Evolutionary conservation across 2,888 invertebrate species (phyloP).

Genomic region (Drosophila meridionalis): DNA sequence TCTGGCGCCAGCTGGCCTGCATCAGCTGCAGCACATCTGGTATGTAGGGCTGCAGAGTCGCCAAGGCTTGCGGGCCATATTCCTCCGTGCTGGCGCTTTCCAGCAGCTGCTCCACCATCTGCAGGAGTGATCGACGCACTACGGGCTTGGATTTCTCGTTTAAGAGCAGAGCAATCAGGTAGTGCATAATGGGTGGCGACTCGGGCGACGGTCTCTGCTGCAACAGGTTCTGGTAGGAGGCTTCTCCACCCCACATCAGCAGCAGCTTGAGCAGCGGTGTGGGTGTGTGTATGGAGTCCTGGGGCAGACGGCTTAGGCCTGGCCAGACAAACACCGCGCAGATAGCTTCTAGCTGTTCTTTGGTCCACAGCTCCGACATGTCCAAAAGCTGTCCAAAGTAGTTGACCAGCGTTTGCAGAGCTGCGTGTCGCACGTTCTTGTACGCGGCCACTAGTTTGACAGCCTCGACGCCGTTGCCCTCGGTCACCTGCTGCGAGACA

Average conservation of each 20-base stretch:
- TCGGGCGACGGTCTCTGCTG: constrained; percentile 85
- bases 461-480: constrained; percentile 83
- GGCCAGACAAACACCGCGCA: constrained; percentile 94
- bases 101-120: constrained; percentile 91
- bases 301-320: constrained; percentile 89
- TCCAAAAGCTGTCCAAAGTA: constrained; percentile 92
- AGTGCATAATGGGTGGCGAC: constrained; percentile 87
- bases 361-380: constrained; percentile 87
- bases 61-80: constrained; percentile 77
- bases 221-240: constrained; percentile 90
- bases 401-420: constrained; percentile 88
- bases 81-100: constrained; percentile 87
- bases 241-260: constrained; percentile 91
- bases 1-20: constrained; percentile 88
- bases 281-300: constrained; percentile 93
- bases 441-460: constrained; percentile 87
- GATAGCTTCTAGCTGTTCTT: constrained; percentile 89
- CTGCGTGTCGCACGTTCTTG: constrained; percentile 88
- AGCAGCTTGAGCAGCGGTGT: constrained; percentile 93
- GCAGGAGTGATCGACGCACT: constrained; percentile 90
- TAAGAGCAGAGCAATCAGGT: constrained; percentile 89
- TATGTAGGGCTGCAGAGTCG: constrained; percentile 91
- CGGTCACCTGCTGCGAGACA: constrained; percentile 88
- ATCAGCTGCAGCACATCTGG: constrained; percentile 89
- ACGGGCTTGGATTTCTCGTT: constrained; percentile 88